Conservation (phyloP, 2,888 invertebrate genomes). For the Endomychus coccineus region DNA sequence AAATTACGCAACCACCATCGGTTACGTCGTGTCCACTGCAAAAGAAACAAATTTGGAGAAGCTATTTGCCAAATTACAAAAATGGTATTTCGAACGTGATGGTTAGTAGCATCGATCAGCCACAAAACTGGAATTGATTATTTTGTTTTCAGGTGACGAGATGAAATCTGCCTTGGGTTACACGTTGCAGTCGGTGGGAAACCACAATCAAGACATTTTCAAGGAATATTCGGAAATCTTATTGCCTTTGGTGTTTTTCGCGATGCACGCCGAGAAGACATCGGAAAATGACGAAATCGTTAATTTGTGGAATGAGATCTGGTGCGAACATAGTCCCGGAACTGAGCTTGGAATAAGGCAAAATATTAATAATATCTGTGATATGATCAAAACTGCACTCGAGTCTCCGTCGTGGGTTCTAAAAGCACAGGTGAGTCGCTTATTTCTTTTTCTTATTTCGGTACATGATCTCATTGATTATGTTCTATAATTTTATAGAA, state of each 20-base stretch:
- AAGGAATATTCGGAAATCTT: constrained; percentile 68
- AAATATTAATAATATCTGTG: constrained; percentile 65
- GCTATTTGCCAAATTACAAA: constrained; percentile 53
- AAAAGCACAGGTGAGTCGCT: constrained; percentile 69
- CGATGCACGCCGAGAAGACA: constrained; percentile 77
- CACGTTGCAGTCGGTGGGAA: constrained; percentile 72
- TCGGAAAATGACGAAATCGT: constrained; percentile 58
- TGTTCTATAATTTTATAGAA: no score
- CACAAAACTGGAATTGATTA: not conserved
- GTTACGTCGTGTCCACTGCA: constrained; percentile 70
- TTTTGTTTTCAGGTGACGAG: constrained; percentile 55
- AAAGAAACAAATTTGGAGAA: constrained; percentile 67
- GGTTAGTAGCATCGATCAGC: constrained; percentile 37
- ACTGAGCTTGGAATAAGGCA: constrained; percentile 73
- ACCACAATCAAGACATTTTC: constrained; percentile 74
- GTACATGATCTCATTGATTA: no score
- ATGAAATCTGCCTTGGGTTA: constrained; percentile 66
- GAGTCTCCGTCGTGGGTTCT: constrained; percentile 81
- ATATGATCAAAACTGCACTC: constrained; percentile 61
- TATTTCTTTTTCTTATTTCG: no score
- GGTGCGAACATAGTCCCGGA: constrained; percentile 86
- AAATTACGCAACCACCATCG: constrained; percentile 76
- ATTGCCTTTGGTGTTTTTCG: constrained; percentile 80
- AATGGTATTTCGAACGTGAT: constrained; percentile 62
- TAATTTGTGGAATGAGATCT: constrained; percentile 79